Percentiles rank a stretch among this genome's conserved stretches.
These are phyloP conservation scores for Galagoides demidoff DNA, from an alignment of 2,797 vertebrate genomes.

Conservation along the genomic window DNA sequence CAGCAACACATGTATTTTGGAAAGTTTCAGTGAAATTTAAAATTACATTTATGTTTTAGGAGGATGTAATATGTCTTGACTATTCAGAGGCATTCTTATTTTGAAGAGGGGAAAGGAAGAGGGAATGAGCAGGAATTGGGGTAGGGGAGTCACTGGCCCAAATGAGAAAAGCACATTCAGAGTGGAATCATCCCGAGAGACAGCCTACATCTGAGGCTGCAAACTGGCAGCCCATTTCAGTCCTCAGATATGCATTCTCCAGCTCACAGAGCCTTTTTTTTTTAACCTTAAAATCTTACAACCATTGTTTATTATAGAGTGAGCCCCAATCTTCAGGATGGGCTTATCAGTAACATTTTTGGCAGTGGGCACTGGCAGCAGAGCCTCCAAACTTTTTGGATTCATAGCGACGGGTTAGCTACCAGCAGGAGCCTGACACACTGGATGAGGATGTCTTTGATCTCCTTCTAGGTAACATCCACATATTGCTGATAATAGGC, in stretches of 20 bases:
- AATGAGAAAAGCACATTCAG: background rate
- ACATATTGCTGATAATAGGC: no score
- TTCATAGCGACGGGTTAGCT: no score
- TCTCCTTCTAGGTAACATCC: no score
- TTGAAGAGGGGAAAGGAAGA: background rate
- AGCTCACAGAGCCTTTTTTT: background rate
- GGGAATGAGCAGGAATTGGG: background rate
- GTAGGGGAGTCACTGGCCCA: background rate
- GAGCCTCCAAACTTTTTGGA: no score
- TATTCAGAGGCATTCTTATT: background rate
- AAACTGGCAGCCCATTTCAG: background rate
- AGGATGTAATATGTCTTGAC: background rate
- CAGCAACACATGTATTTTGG: background rate
- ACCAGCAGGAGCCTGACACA: no score
- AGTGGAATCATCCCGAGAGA: background rate
- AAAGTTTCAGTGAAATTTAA: background rate
- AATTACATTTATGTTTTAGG: slow-evolving; percentile 12
- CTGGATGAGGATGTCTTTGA: no score
- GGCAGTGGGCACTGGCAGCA: no score
- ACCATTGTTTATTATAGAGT: no score
- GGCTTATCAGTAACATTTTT: no score
- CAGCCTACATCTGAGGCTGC: background rate
- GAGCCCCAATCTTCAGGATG: no score
- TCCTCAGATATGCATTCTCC: background rate
- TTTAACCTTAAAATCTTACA: background rate